These are phyloP conservation scores for Drosophila merina DNA, from an alignment of 2,888 invertebrate genomes.

Conservation along the genomic window DNA sequence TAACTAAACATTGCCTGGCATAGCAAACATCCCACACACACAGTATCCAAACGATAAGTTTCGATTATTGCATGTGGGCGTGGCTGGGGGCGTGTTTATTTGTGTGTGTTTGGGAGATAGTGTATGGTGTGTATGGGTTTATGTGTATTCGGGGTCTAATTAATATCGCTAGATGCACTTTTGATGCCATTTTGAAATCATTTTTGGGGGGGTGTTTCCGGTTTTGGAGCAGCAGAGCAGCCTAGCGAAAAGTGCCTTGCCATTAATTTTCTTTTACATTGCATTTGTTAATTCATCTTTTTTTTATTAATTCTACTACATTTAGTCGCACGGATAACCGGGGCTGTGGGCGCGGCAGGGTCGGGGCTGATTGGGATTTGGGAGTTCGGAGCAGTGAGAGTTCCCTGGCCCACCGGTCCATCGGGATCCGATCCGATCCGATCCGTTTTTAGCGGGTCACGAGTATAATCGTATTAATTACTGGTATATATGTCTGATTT, in stretches of 20 bases:
- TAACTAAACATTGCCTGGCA: slow-evolving; percentile 53
- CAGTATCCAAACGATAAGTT: neutral
- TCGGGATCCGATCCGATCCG: neutral
- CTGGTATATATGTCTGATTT: slow-evolving; percentile 20
- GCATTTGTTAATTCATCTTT: slow-evolving; percentile 4
- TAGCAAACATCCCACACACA: slow-evolving; percentile 32
- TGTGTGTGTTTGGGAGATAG: slow-evolving; percentile 14
- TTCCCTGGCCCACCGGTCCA: slow-evolving; percentile 8
- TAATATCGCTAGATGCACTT: slow-evolving; percentile 35
- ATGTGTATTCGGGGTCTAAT: slow-evolving; percentile 18
- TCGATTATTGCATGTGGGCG: slow-evolving; percentile 31
- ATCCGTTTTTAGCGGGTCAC: slow-evolving; percentile 21
- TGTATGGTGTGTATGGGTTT: slow-evolving; percentile 12
- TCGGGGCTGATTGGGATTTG: neutral
- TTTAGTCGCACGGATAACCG: slow-evolving; percentile 23
- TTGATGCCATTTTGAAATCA: slow-evolving; percentile 3
- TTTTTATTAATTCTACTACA: slow-evolving; percentile 40
- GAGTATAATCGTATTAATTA: slow-evolving; percentile 40
- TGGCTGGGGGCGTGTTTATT: slow-evolving; percentile 24
- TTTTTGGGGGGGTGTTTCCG: slow-evolving; percentile 12
- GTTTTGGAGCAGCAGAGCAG: slow-evolving; percentile 23
- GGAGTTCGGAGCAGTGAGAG: neutral
- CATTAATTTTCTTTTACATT: slow-evolving; percentile 11
- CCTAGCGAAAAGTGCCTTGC: slow-evolving; percentile 37
- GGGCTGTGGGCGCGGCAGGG: neutral